Percentiles rank a stretch among this genome's conserved stretches.
These are phyloP conservation scores for Sarcophaga caerulescens DNA, from an alignment of 2,888 invertebrate species.

Conservation along the genomic window DNA sequence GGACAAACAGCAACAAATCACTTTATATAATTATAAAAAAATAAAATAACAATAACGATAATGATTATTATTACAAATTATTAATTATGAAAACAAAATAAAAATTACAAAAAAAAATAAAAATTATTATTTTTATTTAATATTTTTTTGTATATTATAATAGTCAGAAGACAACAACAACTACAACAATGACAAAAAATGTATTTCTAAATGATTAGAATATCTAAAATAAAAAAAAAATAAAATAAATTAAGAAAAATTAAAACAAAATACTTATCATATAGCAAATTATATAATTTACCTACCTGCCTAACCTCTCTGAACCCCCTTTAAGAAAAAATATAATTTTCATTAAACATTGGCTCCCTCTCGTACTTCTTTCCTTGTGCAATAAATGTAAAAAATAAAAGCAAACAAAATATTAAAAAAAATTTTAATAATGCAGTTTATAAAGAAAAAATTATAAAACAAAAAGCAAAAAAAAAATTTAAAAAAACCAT, in stretches of 20 bases:
- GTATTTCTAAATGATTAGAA: slow-evolving; percentile 30
- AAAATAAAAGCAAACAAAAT: slow-evolving; percentile 25
- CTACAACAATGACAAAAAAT: no score
- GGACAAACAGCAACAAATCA: slow-evolving; percentile 47
- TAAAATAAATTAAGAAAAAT: slow-evolving; percentile 21
- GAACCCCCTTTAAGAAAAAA: slow-evolving; percentile 10
- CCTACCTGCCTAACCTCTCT: not conserved
- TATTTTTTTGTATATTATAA: not conserved
- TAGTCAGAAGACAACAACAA: not conserved
- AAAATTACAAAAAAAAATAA: slow-evolving; percentile 12
- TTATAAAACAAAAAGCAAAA: slow-evolving; percentile 18
- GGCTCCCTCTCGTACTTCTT: no score
- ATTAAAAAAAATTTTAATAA: not conserved
- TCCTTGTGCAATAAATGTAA: no score
- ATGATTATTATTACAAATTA: slow-evolving; percentile 17
- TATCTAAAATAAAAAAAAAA: slow-evolving; percentile 18
- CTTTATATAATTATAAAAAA: slow-evolving; percentile 49
- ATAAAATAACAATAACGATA: not conserved
- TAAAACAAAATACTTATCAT: slow-evolving; percentile 33
- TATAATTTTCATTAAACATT: slow-evolving; percentile 16
- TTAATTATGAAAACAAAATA: slow-evolving; percentile 26
- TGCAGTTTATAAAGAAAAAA: not conserved
- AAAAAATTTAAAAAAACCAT: slow-evolving; percentile 32
- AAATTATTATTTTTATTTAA: slow-evolving; percentile 5
- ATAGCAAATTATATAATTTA: slow-evolving; percentile 53